Evolutionary conservation across 2,797 vertebrate species (phyloP).

Genomic region (Amblyraja radiata): DNA sequence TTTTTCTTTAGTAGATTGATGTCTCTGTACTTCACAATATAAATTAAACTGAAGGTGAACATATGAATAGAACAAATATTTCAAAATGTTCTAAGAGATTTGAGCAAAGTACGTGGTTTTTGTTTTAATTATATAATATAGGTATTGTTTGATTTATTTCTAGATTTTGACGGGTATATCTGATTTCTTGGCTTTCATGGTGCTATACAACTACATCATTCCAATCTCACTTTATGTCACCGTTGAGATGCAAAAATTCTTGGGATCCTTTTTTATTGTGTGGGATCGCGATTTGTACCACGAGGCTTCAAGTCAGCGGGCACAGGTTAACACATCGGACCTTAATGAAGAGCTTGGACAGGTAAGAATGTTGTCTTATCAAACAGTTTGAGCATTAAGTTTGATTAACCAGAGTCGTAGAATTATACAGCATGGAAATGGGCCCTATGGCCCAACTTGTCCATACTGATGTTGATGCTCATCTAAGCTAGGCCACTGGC

Average conservation of each 20-base stretch:
- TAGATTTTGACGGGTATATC: conserved; percentile 96
- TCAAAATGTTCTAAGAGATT: neutral
- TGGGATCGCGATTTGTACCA: conserved; percentile 98
- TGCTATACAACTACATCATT: conserved; percentile 98
- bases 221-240: conserved; percentile 97
- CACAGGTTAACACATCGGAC: conserved; percentile 97
- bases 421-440: no score
- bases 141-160: conserved; percentile 38
- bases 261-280: conserved; percentile 94
- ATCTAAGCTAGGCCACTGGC: no score
- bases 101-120: neutral
- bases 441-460: no score
- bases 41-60: neutral
- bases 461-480: no score
- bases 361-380: conserved; percentile 55
- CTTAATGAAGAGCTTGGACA: conserved; percentile 96
- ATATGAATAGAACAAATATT: neutral
- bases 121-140: neutral
- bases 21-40: neutral
- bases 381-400: neutral
- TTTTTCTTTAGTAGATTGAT: neutral
- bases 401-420: neutral
- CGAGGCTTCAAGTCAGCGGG: conserved; percentile 85
- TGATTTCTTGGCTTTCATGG: conserved; percentile 95
- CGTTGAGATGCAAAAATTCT: conserved; percentile 98